phyloP scores from a whole-genome alignment of 2,888 invertebrate genomes.

The Lottia scabra region DNA sequence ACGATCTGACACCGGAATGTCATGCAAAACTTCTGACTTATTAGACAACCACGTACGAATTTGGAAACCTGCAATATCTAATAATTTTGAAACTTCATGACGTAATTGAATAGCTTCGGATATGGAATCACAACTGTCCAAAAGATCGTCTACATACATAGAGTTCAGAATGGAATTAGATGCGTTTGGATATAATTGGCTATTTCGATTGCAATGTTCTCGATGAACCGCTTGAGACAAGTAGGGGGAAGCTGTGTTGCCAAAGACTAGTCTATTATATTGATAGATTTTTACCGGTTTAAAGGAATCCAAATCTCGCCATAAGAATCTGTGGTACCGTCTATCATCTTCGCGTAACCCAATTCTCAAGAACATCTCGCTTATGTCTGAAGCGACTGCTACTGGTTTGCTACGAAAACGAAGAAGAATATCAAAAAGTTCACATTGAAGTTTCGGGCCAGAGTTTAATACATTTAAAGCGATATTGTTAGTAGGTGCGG shows the following conservation, averaged over 20 bases:
- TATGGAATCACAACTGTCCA: not conserved
- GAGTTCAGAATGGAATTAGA: not conserved
- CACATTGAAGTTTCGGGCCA: not conserved
- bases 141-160: not conserved
- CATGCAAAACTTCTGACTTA: not conserved
- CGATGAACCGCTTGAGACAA: not conserved
- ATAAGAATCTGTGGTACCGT: constrained; percentile 2
- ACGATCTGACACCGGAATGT: not conserved
- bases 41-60: not conserved
- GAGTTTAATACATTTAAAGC: not conserved
- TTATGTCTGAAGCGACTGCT: not conserved
- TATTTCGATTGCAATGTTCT: not conserved
- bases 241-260: not conserved
- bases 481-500: not conserved
- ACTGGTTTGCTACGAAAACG: not conserved
- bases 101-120: too few species aligned
- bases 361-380: constrained; percentile 1
- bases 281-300: too few species aligned
- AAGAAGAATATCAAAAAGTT: not conserved
- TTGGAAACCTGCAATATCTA: too few species aligned
- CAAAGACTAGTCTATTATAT: not conserved
- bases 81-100: too few species aligned
- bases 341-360: not conserved
- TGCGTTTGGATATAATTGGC: not conserved
- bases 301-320: constrained; percentile 1